Percentiles rank a stretch among this genome's conserved stretches.
These are phyloP conservation scores for Coregonus clupeaformis DNA, from an alignment of 2,113 vertebrate genomes.

Conservation along the genomic window DNA sequence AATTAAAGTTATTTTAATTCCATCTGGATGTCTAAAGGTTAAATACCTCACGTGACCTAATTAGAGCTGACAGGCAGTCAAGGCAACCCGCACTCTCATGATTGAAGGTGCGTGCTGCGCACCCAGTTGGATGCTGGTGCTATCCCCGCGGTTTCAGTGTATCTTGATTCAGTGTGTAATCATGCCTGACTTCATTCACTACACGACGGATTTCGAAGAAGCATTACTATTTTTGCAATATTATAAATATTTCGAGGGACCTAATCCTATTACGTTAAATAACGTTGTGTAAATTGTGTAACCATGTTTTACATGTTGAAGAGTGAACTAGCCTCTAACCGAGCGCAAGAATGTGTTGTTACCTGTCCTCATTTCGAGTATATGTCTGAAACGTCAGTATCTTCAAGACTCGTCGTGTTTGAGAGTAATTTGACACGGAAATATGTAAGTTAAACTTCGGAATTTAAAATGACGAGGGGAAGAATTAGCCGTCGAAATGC, in stretches of 20 bases:
- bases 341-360: constrained; percentile 19
- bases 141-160: no score
- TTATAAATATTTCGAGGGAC: not conserved
- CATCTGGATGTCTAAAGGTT: no score
- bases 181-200: not conserved
- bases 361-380: not conserved
- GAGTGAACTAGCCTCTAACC: constrained; percentile 1
- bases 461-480: constrained; percentile 19
- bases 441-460: constrained; percentile 29
- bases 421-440: not conserved
- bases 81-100: no score
- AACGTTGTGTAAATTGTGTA: not conserved
- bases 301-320: constrained; percentile 11
- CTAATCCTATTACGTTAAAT: not conserved
- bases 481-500: constrained; percentile 35
- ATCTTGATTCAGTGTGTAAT: no score
- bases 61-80: no score
- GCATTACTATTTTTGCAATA: not conserved
- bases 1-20: no score
- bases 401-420: not conserved
- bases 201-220: not conserved
- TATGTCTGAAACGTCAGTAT: constrained; percentile 24
- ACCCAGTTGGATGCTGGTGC: no score
- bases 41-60: no score
- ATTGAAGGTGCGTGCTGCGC: no score